These are phyloP conservation scores for Thereva nobilitata DNA, from an alignment of 2,888 invertebrate genomes.

Conservation along the genomic window DNA sequence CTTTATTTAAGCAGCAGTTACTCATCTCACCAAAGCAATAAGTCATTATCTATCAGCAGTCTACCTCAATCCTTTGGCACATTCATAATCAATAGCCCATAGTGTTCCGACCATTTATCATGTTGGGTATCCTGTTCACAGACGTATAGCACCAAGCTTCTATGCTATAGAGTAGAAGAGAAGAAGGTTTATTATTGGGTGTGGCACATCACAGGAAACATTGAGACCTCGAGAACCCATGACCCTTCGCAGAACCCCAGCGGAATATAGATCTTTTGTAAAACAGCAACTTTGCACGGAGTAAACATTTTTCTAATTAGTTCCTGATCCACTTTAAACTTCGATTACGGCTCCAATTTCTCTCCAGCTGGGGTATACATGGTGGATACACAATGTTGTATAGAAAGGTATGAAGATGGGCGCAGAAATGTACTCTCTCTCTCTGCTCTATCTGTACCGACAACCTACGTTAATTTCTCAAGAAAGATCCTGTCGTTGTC, in stretches of 20 bases:
- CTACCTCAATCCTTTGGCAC: too few species aligned
- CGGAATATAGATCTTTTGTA: slow-evolving; percentile 1
- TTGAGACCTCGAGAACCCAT: not conserved
- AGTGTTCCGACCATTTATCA: too few species aligned
- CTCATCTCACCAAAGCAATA: too few species aligned
- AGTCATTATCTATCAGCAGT: too few species aligned
- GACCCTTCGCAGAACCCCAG: not conserved
- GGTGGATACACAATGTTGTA: too few species aligned
- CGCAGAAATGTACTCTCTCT: too few species aligned
- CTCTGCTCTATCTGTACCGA: too few species aligned
- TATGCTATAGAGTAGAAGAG: not conserved
- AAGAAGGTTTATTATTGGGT: slow-evolving; percentile 10
- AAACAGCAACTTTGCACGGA: slow-evolving; percentile 9
- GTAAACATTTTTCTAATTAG: slow-evolving; percentile 34
- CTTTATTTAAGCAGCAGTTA: too few species aligned
- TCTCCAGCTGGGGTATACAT: not conserved
- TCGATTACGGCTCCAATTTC: slow-evolving; percentile 24
- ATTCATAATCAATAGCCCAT: too few species aligned
- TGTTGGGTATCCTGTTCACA: too few species aligned
- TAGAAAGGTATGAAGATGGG: too few species aligned
- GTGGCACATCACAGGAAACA: slow-evolving; percentile 2
- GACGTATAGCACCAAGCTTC: too few species aligned
- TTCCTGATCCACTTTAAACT: slow-evolving; percentile 30
- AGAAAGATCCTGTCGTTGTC: slow-evolving; percentile 3
- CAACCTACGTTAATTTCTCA: not conserved